Base-by-base conservation (phyloP, 2,888 invertebrate species). In the Xylophagus ater region DNA sequence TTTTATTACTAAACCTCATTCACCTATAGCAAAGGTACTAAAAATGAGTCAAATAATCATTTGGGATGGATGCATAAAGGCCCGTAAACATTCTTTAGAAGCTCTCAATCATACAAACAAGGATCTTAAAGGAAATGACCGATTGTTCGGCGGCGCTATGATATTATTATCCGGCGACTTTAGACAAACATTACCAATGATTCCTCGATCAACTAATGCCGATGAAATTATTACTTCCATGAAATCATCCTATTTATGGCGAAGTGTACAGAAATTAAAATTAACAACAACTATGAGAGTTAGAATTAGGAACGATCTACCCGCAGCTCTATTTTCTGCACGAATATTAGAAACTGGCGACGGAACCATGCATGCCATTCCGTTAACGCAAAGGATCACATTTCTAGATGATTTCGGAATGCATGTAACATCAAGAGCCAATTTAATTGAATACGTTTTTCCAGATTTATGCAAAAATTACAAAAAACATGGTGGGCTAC, bases 111-210 rank as follows among this genome's bases (percentile, higher is more conserved):
- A 37, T 4, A 21, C 34, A 9, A 21, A 38, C 28, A 14, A 50
- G 44, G 51, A 53, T 47, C 19, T 54, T 21, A 41, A 44, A 28
- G 36, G 42, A 14, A 47, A 48, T 36, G 7, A 50, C 15, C 49
- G 47, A 26, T 38, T 13, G 12, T 52, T 58, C 48, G 56, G 54
- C 42, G 53, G 54, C 19, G 48, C 49, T 19, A 45, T 55, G 46
- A 51, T 56, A 44, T 39, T 58, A 35, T 46, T 56, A 23, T 34
- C 55, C 44, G 55, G 54, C 23, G 56, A 58, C 56, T 58, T 58
- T 45, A 47, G 53, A 9, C 57, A 56, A 51, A 54, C 54, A 43
- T 42, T 56, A 25, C 53, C 54, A 45, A 52, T 55, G 17, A 53
- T 57, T 44, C 51, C 56, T 46, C 48, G 28, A 34, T 28, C 31